phyloP scores from a whole-genome alignment of 2,113 vertebrate species.

The Emydocephalus ijimae region DNA sequence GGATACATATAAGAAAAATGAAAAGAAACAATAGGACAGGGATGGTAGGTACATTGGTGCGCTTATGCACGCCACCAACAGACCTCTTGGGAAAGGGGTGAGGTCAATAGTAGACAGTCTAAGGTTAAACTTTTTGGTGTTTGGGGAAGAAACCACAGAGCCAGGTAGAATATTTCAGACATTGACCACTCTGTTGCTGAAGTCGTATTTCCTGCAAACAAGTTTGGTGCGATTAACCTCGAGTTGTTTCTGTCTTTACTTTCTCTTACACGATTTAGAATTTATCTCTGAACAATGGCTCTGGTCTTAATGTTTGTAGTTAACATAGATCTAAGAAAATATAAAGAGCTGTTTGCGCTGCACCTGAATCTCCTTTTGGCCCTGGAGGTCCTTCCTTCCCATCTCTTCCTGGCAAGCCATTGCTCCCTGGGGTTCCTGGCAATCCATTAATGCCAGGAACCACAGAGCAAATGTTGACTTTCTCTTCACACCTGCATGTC shows the following conservation, averaged over 20 bases:
- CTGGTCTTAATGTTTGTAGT: background rate
- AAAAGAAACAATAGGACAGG: no score
- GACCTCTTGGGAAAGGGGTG: no score
- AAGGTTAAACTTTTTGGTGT: no score
- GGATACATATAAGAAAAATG: no score
- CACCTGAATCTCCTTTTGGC: background rate
- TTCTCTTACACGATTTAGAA: rapidly evolving
- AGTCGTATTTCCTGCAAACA: no score
- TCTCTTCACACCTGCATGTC: slow-evolving; percentile 1
- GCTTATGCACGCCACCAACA: no score
- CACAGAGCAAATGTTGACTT: background rate
- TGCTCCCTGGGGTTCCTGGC: slow-evolving; percentile 8
- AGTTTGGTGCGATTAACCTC: no score
- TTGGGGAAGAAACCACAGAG: no score
- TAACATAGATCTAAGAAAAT: background rate
- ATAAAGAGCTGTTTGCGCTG: background rate
- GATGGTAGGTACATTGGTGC: no score
- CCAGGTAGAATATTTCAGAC: no score
- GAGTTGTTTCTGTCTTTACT: background rate
- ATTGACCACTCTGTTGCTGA: no score
- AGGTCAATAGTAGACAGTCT: no score
- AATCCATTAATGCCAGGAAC: slow-evolving; percentile 15
- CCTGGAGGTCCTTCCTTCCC: background rate
- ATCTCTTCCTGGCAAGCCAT: slow-evolving; percentile 15
- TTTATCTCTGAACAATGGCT: background rate